These are phyloP conservation scores for Sternotherus odoratus DNA, from an alignment of 2,797 vertebrate species.

Conservation along the genomic window DNA sequence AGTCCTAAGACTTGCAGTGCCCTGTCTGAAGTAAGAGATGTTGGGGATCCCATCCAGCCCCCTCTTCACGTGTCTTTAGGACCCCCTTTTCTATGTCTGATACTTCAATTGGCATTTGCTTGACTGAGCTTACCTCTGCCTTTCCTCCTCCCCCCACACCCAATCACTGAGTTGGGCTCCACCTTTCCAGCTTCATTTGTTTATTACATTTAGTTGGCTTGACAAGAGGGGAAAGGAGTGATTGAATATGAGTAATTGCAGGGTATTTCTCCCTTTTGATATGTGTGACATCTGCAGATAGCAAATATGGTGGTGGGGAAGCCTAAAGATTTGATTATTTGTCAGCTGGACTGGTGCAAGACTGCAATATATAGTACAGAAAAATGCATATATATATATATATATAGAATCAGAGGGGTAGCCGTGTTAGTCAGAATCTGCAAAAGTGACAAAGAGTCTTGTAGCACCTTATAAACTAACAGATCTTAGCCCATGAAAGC, in stretches of 20 bases:
- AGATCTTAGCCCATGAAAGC: no score
- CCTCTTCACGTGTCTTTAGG: fast-evolving
- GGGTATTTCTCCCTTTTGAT: not conserved
- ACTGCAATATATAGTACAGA: not conserved
- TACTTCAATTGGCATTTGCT: not conserved
- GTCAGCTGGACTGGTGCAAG: not conserved
- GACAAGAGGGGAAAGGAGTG: not conserved
- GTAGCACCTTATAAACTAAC: no score
- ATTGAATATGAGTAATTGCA: not conserved
- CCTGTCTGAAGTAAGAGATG: not conserved
- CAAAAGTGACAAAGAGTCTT: no score
- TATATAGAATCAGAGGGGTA: no score
- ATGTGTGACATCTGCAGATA: not conserved
- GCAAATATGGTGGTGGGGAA: not conserved
- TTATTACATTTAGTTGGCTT: not conserved
- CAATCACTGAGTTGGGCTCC: not conserved
- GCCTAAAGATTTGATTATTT: not conserved
- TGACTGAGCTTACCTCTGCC: not conserved
- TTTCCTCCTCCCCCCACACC: fast-evolving
- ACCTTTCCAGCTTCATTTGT: not conserved
- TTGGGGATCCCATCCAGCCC: not conserved
- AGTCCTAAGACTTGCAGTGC: not conserved
- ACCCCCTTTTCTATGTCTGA: not conserved
- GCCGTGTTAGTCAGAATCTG: no score
- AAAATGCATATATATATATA: not conserved